A percentile compares a stretch with the other conserved stretches of the same genome.
These are phyloP conservation scores for Oryzias sinensis DNA, from an alignment of 2,797 vertebrate species.

Conservation along the genomic window DNA sequence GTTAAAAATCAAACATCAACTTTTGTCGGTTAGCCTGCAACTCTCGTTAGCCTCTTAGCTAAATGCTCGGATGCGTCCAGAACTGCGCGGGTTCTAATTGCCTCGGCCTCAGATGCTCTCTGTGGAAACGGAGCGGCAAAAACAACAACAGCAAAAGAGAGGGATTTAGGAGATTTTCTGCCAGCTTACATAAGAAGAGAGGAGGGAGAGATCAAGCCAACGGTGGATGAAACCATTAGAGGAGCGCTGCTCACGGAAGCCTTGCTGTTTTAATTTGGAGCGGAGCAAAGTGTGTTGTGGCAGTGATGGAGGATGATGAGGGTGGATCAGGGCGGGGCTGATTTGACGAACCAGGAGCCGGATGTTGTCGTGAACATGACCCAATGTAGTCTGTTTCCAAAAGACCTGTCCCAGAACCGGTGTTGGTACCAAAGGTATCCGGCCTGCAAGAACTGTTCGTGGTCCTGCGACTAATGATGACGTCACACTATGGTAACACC, in stretches of 20 bases:
- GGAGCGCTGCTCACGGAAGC: constrained; percentile 70
- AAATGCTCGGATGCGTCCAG: constrained; percentile 63
- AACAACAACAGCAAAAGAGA: constrained; percentile 81
- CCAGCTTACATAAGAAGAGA: constrained; percentile 71
- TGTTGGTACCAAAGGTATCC: too few relatives aligned
- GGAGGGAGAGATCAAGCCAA: constrained; percentile 64
- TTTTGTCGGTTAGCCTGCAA: constrained; percentile 3
- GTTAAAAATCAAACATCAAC: constrained; percentile 17
- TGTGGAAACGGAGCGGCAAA: constrained; percentile 48
- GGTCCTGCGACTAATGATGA: too few relatives aligned
- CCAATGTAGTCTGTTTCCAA: too few relatives aligned
- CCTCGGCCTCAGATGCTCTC: constrained; percentile 83
- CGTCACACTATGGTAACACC: too few relatives aligned
- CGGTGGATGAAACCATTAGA: constrained; percentile 79
- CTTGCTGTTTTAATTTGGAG: constrained; percentile 73
- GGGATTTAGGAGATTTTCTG: constrained; percentile 85
- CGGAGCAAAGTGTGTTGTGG: constrained; percentile 2
- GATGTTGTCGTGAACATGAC: too few relatives aligned
- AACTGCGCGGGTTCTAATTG: constrained; percentile 84
- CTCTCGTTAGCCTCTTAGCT: constrained; percentile 64
- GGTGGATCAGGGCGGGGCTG: too few relatives aligned
- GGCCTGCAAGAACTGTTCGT: too few relatives aligned
- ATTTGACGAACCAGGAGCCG: too few relatives aligned
- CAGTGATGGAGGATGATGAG: too few relatives aligned
- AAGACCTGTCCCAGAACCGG: too few relatives aligned